A percentile compares a stretch with the other conserved stretches of the same genome.
Evolutionary conservation across 37 sponge, comb jelly and placozoan species (phyloP).

Genomic region (Oscarella lobularis): DNA sequence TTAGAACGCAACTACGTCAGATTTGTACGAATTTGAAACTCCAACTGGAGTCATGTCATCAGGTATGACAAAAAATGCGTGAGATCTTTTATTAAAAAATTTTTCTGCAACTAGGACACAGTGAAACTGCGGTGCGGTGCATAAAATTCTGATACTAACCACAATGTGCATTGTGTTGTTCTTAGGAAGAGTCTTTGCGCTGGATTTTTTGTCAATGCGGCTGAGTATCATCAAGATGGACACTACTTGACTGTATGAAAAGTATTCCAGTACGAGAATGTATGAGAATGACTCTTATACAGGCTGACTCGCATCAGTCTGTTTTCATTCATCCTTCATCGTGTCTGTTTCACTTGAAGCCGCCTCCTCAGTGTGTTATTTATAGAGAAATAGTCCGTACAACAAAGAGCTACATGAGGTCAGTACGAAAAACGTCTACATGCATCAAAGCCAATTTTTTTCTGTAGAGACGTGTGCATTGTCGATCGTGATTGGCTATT

Average conservation of each 20-base stretch:
- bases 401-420: conserved; percentile 87
- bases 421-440: not conserved
- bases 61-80: conserved; percentile 7
- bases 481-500: not conserved
- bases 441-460: not conserved
- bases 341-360: conserved; percentile 51
- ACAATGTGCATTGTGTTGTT: not conserved
- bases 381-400: conserved; percentile 73
- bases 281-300: no score
- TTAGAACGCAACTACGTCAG: conserved; percentile 54
- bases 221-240: conserved; percentile 56
- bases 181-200: conserved; percentile 20
- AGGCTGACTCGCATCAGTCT: conserved; percentile 29
- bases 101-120: no score
- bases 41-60: conserved; percentile 13
- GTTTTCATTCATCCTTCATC: conserved; percentile 81
- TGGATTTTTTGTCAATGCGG: conserved; percentile 57
- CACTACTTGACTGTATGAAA: conserved; percentile 56
- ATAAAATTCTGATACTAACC: not conserved
- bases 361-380: conserved; percentile 45
- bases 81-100: no score
- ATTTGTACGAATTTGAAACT: conserved; percentile 40
- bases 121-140: conserved; percentile 1
- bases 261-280: no score
- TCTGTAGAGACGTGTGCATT: not conserved